Evolutionary conservation across 2,113 vertebrate genomes (phyloP).

Genomic region (Burhinus bistriatus): DNA sequence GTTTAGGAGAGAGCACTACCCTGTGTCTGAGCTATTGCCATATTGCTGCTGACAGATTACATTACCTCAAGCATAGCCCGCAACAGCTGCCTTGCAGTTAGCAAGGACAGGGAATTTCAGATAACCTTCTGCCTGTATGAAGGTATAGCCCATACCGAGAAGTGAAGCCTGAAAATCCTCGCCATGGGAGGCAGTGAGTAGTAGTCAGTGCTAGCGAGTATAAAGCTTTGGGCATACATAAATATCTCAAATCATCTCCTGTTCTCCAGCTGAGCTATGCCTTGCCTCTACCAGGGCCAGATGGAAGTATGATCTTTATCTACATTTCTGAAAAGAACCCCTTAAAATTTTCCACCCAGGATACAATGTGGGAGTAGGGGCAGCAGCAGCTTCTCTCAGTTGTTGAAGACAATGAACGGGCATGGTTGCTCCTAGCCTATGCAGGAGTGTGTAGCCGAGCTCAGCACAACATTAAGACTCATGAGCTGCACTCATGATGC

Average conservation of each 20-base stretch:
- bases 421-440: too few species aligned
- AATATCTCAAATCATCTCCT: not conserved
- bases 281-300: not conserved
- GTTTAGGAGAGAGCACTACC: not conserved
- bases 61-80: not conserved
- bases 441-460: not conserved
- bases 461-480: not conserved
- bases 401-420: not conserved
- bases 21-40: not conserved
- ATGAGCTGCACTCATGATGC: not conserved
- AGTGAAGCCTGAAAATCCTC: not conserved
- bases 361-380: not conserved
- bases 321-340: not conserved
- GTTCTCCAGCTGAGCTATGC: not conserved
- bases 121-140: not conserved
- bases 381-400: not conserved
- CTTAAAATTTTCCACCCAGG: not conserved
- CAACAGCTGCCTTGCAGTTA: not conserved
- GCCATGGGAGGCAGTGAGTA: not conserved
- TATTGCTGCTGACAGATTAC: conserved; percentile 4
- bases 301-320: not conserved
- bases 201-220: not conserved
- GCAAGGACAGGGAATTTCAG: not conserved
- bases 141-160: not conserved
- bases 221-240: not conserved